Conservation (phyloP, 1,140 invertebrate genomes). For the Daktulosphaira vitifoliae region DNA sequence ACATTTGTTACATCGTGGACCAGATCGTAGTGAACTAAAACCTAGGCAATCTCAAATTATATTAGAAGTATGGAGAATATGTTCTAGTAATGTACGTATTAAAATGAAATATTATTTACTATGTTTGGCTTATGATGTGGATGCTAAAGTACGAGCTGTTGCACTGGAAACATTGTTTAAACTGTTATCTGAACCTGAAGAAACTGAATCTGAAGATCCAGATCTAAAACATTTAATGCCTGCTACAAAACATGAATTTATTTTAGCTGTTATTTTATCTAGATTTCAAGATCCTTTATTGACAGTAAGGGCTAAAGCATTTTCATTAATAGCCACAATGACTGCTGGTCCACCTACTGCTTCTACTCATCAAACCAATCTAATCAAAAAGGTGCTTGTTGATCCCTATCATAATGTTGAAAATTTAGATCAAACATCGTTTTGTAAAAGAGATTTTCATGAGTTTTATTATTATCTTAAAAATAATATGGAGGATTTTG, state of each 20-base stretch:
- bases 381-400: conserved; percentile 17
- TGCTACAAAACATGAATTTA: conserved; percentile 21
- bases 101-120: conserved; percentile 29
- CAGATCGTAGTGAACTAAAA: conserved; percentile 26
- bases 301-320: conserved; percentile 19
- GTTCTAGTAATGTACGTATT: conserved; percentile 17
- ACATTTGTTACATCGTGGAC: conserved; percentile 24
- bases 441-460: conserved; percentile 22
- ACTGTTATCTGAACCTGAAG: conserved; percentile 26
- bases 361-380: conserved; percentile 17
- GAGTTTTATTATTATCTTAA: conserved; percentile 14
- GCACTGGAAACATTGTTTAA: conserved; percentile 12
- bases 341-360: conserved; percentile 12
- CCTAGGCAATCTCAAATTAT: conserved; percentile 25
- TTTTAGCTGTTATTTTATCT: conserved; percentile 14
- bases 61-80: conserved; percentile 24
- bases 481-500: neutral
- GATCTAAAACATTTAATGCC: conserved; percentile 5
- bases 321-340: conserved; percentile 8
- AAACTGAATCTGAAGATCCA: conserved; percentile 4
- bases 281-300: conserved; percentile 27
- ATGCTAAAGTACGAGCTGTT: conserved; percentile 19
- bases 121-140: conserved; percentile 11
- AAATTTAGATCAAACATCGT: conserved; percentile 7
- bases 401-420: conserved; percentile 14